These are phyloP conservation scores for Brachylomia viminalis DNA, from an alignment of 2,888 invertebrate species.

Conservation along the genomic window DNA sequence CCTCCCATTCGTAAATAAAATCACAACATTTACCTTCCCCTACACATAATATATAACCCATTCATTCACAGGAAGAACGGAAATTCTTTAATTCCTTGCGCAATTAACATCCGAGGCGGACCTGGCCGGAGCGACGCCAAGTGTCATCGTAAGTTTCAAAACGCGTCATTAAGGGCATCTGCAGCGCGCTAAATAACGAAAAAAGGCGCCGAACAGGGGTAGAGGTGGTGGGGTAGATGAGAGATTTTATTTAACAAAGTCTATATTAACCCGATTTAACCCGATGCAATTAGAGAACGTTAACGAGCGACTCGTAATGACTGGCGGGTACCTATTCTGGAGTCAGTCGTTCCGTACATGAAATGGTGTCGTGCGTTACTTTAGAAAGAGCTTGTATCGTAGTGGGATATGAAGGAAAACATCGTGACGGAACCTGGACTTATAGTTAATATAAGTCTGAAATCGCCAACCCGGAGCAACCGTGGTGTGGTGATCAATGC, in stretches of 20 bases:
- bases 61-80: slow-evolving; percentile 83
- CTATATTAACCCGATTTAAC: slow-evolving; percentile 91
- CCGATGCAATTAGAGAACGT: slow-evolving; percentile 90
- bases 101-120: slow-evolving; percentile 86
- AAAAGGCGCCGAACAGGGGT: slow-evolving; percentile 76
- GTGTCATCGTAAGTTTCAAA: slow-evolving; percentile 90
- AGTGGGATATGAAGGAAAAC: neutral
- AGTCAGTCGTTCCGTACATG: slow-evolving; percentile 53
- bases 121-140: slow-evolving; percentile 84
- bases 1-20: slow-evolving; percentile 66
- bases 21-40: slow-evolving; percentile 70
- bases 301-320: slow-evolving; percentile 90
- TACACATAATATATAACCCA: slow-evolving; percentile 81
- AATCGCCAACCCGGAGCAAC: neutral
- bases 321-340: slow-evolving; percentile 82
- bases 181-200: slow-evolving; percentile 89
- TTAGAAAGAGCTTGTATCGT: neutral
- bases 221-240: slow-evolving; percentile 78
- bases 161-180: slow-evolving; percentile 90
- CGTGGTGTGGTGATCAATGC: too few relatives aligned
- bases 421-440: neutral
- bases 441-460: neutral
- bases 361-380: slow-evolving; percentile 5
- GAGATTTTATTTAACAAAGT: slow-evolving; percentile 91
- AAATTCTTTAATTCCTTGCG: slow-evolving; percentile 89